A percentile compares a stretch with the other conserved stretches of the same genome.
Evolutionary conservation across 2,888 invertebrate species (phyloP).

Genomic region (Hyposoter dolosus): DNA sequence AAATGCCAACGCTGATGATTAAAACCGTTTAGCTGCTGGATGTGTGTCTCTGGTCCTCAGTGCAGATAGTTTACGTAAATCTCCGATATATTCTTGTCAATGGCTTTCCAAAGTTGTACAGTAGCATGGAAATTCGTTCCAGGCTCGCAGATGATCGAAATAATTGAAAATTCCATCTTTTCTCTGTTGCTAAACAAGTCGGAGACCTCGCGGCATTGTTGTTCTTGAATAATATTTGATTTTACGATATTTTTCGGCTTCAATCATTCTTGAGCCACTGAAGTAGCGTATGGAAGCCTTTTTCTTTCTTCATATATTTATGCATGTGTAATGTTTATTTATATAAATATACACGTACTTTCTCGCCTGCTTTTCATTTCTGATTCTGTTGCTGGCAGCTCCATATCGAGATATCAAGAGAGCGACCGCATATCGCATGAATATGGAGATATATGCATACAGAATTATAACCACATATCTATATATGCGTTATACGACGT

Average conservation of each 20-base stretch:
- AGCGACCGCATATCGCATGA: constrained; percentile 42
- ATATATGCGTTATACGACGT: constrained; percentile 40
- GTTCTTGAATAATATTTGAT: background rate
- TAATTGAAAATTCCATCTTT: background rate
- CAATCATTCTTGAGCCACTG: background rate
- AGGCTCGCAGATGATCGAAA: background rate
- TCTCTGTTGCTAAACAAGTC: background rate
- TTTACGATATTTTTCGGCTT: background rate
- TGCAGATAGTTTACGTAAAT: background rate
- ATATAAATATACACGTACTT: constrained; percentile 32
- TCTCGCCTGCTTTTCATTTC: constrained; percentile 55
- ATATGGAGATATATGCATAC: constrained; percentile 38
- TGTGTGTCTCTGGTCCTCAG: background rate
- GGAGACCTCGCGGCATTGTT: background rate
- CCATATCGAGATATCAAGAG: constrained; percentile 67
- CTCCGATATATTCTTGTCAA: background rate
- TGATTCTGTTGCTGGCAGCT: constrained; percentile 56
- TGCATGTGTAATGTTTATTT: background rate
- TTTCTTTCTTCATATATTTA: background rate
- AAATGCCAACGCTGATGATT: background rate
- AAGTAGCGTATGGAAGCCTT: constrained; percentile 1
- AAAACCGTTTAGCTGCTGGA: background rate
- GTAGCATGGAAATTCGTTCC: background rate
- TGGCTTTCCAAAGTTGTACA: background rate
- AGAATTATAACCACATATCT: constrained; percentile 5